A percentile compares a stretch with the other conserved stretches of the same genome.
These are phyloP conservation scores for Thoracochromis brauschi DNA, from an alignment of 2,113 vertebrate genomes.

Conservation along the genomic window DNA sequence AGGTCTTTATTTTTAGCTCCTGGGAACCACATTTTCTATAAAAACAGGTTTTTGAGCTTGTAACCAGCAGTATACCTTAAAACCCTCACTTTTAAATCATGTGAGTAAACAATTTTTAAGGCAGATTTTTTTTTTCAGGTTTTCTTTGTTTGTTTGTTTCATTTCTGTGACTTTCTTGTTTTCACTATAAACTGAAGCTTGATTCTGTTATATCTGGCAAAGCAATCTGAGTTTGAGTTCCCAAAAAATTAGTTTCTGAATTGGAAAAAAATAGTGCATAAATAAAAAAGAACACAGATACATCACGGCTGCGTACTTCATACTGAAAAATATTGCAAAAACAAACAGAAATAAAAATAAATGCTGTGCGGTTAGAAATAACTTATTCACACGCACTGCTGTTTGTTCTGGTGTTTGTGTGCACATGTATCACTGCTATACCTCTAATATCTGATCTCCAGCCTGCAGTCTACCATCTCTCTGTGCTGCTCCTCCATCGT, in stretches of 20 bases:
- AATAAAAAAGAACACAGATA: not conserved
- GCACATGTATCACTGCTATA: constrained; percentile 16
- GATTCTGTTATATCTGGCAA: not conserved
- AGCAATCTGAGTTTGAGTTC: not conserved
- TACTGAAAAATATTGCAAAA: not conserved
- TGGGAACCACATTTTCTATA: not conserved
- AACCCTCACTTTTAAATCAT: not conserved
- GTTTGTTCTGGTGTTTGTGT: not conserved
- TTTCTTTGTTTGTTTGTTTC: not conserved
- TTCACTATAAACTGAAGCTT: not conserved
- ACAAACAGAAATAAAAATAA: not conserved
- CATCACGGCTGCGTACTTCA: not conserved
- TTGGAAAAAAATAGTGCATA: not conserved
- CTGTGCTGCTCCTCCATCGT: constrained; percentile 89
- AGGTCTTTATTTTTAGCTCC: not conserved
- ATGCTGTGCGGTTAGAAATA: not conserved
- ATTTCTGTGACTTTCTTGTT: not conserved
- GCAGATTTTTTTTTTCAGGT: not conserved
- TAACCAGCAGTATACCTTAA: not conserved
- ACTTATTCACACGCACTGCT: not conserved
- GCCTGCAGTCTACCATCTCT: constrained; percentile 92
- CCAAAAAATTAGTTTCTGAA: not conserved
- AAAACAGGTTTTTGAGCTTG: not conserved
- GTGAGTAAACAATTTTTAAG: not conserved
- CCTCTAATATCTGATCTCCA: constrained; percentile 95